Evolutionary conservation across 2,797 vertebrate genomes (phyloP).

Genomic region (Epinephelus malabaricus): DNA sequence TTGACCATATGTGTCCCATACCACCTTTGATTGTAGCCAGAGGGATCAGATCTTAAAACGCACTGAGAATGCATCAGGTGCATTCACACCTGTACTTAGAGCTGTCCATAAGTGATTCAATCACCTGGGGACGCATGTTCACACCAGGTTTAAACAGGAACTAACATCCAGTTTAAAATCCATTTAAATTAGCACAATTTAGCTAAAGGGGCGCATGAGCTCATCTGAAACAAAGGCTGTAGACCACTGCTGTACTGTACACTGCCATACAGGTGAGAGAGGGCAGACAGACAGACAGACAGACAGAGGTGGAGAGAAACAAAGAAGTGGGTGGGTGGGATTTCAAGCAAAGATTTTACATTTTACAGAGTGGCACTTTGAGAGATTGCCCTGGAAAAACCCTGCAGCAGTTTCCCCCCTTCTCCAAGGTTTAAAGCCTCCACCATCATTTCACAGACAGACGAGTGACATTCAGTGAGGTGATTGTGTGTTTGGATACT

Average conservation of each 20-base stretch:
- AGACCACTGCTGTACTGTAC: not conserved
- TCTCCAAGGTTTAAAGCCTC: slow-evolving; percentile 61
- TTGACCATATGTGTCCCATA: too few species aligned
- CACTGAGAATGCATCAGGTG: too few species aligned
- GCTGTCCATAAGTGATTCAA: too few species aligned
- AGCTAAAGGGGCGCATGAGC: not conserved
- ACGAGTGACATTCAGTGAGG: slow-evolving; percentile 56
- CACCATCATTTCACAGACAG: slow-evolving; percentile 60
- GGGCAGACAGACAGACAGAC: slow-evolving; percentile 8
- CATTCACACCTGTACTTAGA: too few species aligned
- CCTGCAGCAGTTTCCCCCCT: slow-evolving; percentile 50
- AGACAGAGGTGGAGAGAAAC: slow-evolving; percentile 22
- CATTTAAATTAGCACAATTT: not conserved
- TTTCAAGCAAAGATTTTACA: slow-evolving; percentile 74
- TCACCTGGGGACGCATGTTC: too few species aligned
- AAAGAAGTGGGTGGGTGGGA: slow-evolving; percentile 54
- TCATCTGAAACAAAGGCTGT: not conserved
- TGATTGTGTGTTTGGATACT: slow-evolving; percentile 59
- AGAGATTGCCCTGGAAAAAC: slow-evolving; percentile 79
- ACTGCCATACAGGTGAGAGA: slow-evolving; percentile 21
- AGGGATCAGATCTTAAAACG: too few species aligned
- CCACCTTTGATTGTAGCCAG: too few species aligned
- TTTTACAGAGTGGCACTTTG: slow-evolving; percentile 77
- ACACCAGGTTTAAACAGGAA: too few species aligned
- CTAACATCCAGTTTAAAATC: slow-evolving; percentile 2